Conservation (phyloP, 2,113 vertebrate species). For the Cricetomys ansorgei region DNA sequence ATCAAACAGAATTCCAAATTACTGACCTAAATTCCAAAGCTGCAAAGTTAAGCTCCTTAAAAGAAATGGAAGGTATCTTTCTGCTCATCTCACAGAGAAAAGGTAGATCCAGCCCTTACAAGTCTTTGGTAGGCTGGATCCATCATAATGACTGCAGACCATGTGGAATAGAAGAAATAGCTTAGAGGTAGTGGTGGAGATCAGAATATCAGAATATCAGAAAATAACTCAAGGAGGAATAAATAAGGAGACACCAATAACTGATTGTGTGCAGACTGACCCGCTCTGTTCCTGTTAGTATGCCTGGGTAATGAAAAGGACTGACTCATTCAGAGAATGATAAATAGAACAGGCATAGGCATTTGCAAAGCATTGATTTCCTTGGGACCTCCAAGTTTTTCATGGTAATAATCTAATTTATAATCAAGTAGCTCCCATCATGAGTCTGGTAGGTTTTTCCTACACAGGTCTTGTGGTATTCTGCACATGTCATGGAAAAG, state of each 20-base stretch:
- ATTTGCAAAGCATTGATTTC: slow-evolving; percentile 52
- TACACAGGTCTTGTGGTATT: not conserved
- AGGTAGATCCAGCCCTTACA: not conserved
- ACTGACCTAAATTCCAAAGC: not conserved
- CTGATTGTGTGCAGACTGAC: slow-evolving; percentile 20
- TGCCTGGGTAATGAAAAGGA: not conserved
- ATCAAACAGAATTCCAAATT: slow-evolving; percentile 71
- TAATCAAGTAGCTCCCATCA: not conserved
- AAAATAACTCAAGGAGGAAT: slow-evolving; percentile 29
- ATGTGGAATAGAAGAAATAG: not conserved
- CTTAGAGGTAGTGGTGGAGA: not conserved
- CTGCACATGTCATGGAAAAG: not conserved
- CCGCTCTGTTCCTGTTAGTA: slow-evolving; percentile 46
- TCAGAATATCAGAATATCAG: not conserved
- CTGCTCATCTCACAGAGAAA: not conserved
- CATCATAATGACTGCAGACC: not conserved
- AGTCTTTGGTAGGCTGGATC: not conserved
- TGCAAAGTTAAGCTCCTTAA: slow-evolving; percentile 47
- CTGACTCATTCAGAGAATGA: slow-evolving; percentile 42
- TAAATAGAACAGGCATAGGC: slow-evolving; percentile 38
- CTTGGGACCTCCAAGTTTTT: slow-evolving; percentile 45
- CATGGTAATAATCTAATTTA: slow-evolving; percentile 48
- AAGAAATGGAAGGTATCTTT: not conserved
- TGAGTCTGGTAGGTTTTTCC: not conserved
- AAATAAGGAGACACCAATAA: not conserved